Percentiles rank a stretch among this genome's conserved stretches.
Conservation (phyloP, 1,140 invertebrate genomes). For the Zaprionus camerounensis region DNA sequence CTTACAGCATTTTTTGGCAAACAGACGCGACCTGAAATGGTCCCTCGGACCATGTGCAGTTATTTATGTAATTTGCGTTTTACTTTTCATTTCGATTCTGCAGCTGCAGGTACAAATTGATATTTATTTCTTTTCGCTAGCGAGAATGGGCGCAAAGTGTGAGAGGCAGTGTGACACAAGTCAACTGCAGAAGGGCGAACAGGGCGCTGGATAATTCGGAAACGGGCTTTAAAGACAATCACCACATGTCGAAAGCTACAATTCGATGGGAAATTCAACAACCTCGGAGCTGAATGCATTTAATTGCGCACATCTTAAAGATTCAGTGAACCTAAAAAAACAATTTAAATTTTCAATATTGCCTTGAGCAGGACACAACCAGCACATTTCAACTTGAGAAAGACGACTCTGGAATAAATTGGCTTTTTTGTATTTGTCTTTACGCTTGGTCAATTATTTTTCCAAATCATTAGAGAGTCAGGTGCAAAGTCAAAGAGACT, state of each 20-base stretch:
- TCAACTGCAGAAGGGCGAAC: slow-evolving; percentile 28
- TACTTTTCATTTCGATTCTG: slow-evolving; percentile 48
- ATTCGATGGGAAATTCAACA: neutral
- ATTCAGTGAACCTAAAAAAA: slow-evolving; percentile 8
- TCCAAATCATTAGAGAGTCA: slow-evolving; percentile 54
- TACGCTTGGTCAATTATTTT: slow-evolving; percentile 30
- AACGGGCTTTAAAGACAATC: slow-evolving; percentile 33
- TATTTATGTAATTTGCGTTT: slow-evolving; percentile 60
- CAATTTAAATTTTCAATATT: slow-evolving; percentile 10
- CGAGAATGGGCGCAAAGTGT: slow-evolving; percentile 1
- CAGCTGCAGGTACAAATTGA: slow-evolving; percentile 61
- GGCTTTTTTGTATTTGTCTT: slow-evolving; percentile 31
- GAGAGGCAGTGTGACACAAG: slow-evolving; percentile 22
- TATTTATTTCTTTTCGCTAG: slow-evolving; percentile 57
- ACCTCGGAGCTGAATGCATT: slow-evolving; percentile 2
- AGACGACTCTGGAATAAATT: slow-evolving; percentile 12
- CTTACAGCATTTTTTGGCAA: neutral
- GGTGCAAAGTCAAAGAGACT: slow-evolving; percentile 3
- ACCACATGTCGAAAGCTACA: slow-evolving; percentile 13
- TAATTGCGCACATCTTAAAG: slow-evolving; percentile 27
- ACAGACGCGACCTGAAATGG: slow-evolving; percentile 29
- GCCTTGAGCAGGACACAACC: neutral
- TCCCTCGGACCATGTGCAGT: slow-evolving; percentile 44
- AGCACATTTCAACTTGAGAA: neutral
- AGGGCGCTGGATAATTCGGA: slow-evolving; percentile 1